A percentile compares a stretch with the other conserved stretches of the same genome.
phyloP scores from a whole-genome alignment of 2,888 invertebrate genomes.

The Zootermopsis nevadensis region DNA sequence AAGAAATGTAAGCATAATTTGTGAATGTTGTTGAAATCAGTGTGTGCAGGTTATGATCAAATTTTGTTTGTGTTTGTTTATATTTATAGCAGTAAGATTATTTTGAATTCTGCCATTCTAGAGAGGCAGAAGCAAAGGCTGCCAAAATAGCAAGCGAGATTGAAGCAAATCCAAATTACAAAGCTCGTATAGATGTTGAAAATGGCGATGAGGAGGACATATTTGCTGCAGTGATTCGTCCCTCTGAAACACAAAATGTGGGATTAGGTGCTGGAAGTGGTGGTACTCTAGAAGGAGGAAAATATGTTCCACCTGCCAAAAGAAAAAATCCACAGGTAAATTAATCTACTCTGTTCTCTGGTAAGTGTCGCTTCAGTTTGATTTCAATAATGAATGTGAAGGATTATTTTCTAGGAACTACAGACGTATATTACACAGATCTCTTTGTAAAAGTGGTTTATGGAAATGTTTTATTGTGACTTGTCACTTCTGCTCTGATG shows the following conservation, averaged over 20 bases:
- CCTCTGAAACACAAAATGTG: slow-evolving; percentile 58
- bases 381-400: too few species aligned
- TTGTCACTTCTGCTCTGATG: too few species aligned
- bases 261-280: slow-evolving; percentile 51
- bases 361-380: too few species aligned
- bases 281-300: slow-evolving; percentile 63
- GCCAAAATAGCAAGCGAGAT: slow-evolving; percentile 93
- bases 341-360: background rate
- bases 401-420: too few species aligned
- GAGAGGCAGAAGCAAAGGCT: slow-evolving; percentile 86
- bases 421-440: too few species aligned
- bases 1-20: too few species aligned
- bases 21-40: too few species aligned
- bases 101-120: slow-evolving; percentile 55
- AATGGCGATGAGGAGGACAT: slow-evolving; percentile 92
- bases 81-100: background rate
- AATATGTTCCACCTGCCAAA: slow-evolving; percentile 84
- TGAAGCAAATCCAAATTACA: slow-evolving; percentile 85
- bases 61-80: too few species aligned
- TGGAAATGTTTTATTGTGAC: too few species aligned
- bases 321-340: slow-evolving; percentile 67
- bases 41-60: too few species aligned
- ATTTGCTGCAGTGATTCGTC: slow-evolving; percentile 86
- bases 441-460: too few species aligned
- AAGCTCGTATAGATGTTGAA: slow-evolving; percentile 85